phyloP scores from a whole-genome alignment of 92 coral and sea anemone genomes.

The Palythoa grandiflora region DNA sequence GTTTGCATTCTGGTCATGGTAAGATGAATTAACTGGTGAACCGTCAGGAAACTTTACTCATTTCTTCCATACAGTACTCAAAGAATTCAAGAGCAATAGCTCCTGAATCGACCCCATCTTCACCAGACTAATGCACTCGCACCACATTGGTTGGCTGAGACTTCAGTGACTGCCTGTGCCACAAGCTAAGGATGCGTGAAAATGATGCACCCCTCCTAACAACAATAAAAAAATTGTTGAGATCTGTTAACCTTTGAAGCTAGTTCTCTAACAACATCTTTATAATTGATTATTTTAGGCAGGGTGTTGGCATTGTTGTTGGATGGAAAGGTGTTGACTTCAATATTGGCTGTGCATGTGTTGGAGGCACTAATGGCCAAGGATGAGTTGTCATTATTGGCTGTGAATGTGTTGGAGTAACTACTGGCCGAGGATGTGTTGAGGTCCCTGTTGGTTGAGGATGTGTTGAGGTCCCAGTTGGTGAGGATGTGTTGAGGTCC shows the following conservation, averaged over 20 bases:
- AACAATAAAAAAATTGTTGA: conserved; percentile 32
- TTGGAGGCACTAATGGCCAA: background rate
- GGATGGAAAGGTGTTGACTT: background rate
- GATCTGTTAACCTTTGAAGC: conserved; percentile 10
- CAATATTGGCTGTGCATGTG: background rate
- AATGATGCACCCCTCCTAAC: conserved; percentile 20
- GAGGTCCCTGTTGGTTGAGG: background rate
- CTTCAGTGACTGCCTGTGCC: conserved; percentile 12
- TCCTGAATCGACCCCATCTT: conserved; percentile 16
- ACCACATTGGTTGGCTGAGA: conserved; percentile 8
- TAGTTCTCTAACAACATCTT: conserved; percentile 6
- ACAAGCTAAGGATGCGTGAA: conserved; percentile 6
- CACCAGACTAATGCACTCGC: conserved; percentile 7
- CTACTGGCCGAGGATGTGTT: background rate
- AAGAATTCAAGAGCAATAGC: conserved; percentile 15
- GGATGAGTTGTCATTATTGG: background rate
- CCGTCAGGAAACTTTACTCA: background rate
- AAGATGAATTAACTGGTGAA: background rate
- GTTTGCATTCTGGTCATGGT: conserved; percentile 1
- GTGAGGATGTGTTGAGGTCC: background rate
- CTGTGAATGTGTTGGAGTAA: background rate
- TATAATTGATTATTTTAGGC: background rate
- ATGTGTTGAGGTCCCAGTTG: background rate
- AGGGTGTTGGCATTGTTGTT: background rate
- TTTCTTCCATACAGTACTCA: background rate